Evolutionary conservation across 2,113 vertebrate species (phyloP).

Genomic region (Callopanchax toddi): DNA sequence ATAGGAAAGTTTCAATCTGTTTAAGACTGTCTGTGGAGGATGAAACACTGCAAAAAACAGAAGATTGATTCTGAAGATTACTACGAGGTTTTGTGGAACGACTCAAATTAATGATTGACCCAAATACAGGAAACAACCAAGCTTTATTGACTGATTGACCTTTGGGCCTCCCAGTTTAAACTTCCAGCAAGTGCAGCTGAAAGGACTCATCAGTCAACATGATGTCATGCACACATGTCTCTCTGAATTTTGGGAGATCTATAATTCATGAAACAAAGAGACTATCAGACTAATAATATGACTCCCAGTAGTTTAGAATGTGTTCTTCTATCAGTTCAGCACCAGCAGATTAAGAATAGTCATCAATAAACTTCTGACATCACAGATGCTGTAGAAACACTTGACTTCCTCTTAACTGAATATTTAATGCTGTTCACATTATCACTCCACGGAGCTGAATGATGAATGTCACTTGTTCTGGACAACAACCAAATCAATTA

Average conservation of each 20-base stretch:
- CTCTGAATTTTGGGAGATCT: conserved; percentile 53
- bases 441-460: conserved; percentile 48
- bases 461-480: conserved; percentile 45
- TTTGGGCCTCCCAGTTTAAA: conserved; percentile 73
- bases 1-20: conserved; percentile 14
- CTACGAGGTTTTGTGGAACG: conserved; percentile 7
- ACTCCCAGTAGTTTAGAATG: conserved; percentile 44
- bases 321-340: conserved; percentile 16
- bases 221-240: conserved; percentile 36
- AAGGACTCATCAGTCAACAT: conserved; percentile 50
- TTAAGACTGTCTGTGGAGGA: conserved; percentile 23
- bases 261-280: conserved; percentile 70
- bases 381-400: conserved; percentile 82
- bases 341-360: conserved; percentile 44
- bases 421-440: conserved; percentile 73
- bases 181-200: conserved; percentile 42
- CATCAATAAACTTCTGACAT: conserved; percentile 82
- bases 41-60: conserved; percentile 3
- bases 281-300: conserved; percentile 57
- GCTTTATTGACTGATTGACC: conserved; percentile 87
- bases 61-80: conserved; percentile 19
- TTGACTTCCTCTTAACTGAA: conserved; percentile 85
- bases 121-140: conserved; percentile 80
- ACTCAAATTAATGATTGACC: conserved; percentile 53
- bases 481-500: conserved; percentile 43